These are phyloP conservation scores for Dissostichus mawsoni DNA, from an alignment of 2,113 vertebrate species.

Conservation along the genomic window DNA sequence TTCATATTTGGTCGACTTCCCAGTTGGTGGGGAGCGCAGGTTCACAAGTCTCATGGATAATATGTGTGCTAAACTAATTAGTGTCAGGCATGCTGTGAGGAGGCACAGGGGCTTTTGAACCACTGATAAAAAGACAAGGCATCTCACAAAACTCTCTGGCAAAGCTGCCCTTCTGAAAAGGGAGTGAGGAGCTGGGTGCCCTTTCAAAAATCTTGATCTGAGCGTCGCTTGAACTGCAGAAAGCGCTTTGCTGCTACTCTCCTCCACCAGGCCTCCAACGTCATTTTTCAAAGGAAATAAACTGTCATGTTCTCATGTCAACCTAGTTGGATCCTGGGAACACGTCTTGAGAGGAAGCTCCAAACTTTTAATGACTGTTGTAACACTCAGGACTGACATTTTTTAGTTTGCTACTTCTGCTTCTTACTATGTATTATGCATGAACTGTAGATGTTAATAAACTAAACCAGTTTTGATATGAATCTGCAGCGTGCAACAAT, in stretches of 20 bases:
- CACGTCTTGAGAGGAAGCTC: constrained; percentile 1
- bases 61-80: constrained; percentile 73
- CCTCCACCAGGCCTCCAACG: constrained; percentile 15
- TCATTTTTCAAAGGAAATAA: constrained; percentile 25
- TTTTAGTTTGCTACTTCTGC: constrained; percentile 14
- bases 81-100: constrained; percentile 69
- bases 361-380: constrained; percentile 73
- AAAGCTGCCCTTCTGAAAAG: constrained; percentile 54
- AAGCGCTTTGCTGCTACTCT: constrained; percentile 50
- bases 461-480: constrained; percentile 26
- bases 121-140: constrained; percentile 62
- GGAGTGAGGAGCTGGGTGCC: constrained; percentile 36
- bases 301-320: constrained; percentile 49
- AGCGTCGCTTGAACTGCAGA: constrained; percentile 64
- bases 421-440: constrained; percentile 31
- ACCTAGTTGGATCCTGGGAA: constrained; percentile 47
- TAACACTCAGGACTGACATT: constrained; percentile 11
- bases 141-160: constrained; percentile 52
- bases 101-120: constrained; percentile 60
- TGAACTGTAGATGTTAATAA: constrained; percentile 36
- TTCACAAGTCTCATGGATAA: constrained; percentile 65
- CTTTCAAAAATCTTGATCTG: constrained; percentile 65
- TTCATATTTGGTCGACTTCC: constrained; percentile 62
- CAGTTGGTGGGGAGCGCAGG: constrained; percentile 51
- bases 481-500: constrained; percentile 5